These are phyloP conservation scores for Daktulosphaira vitifoliae DNA, from an alignment of 1,140 invertebrate species.

Conservation along the genomic window DNA sequence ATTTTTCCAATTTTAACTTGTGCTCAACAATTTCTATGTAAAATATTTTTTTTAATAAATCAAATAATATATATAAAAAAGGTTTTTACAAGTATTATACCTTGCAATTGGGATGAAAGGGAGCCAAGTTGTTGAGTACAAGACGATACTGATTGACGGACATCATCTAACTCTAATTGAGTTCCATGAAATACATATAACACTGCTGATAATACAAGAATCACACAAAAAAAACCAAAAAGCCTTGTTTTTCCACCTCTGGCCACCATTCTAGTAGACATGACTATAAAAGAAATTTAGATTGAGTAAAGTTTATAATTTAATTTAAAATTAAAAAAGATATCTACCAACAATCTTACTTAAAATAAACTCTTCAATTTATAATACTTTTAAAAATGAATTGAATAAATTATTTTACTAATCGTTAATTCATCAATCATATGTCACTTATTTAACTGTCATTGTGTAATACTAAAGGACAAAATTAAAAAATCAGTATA, in stretches of 20 bases:
- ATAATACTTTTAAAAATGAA: no score
- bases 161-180: constrained; percentile 38
- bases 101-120: constrained; percentile 41
- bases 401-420: no score
- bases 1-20: constrained; percentile 47
- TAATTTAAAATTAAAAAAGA: no score
- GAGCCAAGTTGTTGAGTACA: constrained; percentile 41
- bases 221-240: constrained; percentile 37
- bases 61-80: background rate
- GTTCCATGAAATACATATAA: constrained; percentile 39
- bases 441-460: no score
- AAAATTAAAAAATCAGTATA: no score
- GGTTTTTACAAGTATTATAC: constrained; percentile 26
- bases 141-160: constrained; percentile 36
- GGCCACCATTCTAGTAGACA: constrained; percentile 35
- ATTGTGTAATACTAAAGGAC: no score
- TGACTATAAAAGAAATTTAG: constrained; percentile 12
- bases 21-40: constrained; percentile 48
- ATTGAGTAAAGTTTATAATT: no score
- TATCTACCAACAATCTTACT: no score
- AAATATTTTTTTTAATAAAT: background rate
- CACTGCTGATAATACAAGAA: constrained; percentile 37
- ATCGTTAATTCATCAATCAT: no score
- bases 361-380: no score
- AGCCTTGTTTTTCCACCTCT: constrained; percentile 38